Evolutionary conservation across 2,888 invertebrate genomes (phyloP), one percentile per base, ranked within the genome.

Genomic region (Scaptomyza reducta): DNA sequence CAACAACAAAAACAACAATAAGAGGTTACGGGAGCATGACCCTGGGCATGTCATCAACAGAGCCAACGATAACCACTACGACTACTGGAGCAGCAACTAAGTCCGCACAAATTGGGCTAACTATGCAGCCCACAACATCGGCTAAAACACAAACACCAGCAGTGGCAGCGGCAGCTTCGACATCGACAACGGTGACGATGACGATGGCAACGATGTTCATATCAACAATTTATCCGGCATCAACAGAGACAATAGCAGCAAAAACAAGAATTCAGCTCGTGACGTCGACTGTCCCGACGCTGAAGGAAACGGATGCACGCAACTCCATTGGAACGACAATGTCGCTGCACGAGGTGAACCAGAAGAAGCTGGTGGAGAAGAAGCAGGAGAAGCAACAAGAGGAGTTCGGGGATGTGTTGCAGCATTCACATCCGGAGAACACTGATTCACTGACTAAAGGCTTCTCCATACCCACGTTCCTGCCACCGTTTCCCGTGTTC

Each of bases 391-490:
- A 46, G 38, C 22, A 22, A 22, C 22, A 22, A 3, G 51, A 29
- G 13, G 63, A 56, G 41, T 57, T 56, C 49, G 59, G 45, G 45
- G 47, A 54, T 14, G 49, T 62, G 47, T 14, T 62, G 49, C 56
- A 64, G 46, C 67, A 60, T 44, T 68, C 63, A 47, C 79, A 81
- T 78, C 80, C 86, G 72, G 79, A 70, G 65, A 82, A 54, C 47
- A 73, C 89, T 51, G 90, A 90, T 73, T 84, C 87, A 71, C 77
- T 90, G 79, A 89, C 88, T 64, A 90, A 89, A 76, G 90, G 90
- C 14, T 90, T 90, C 78, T 89, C 90, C 56, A 90, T 90, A 65
- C 90, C 90, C 42, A 90, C 90, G 62, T 90, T 90, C 70, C 74
- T 90, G 74, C 90, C 90, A 42, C 90, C 89, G 51, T 89, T 88